A percentile compares a stretch with the other conserved stretches of the same genome.
phyloP scores from a whole-genome alignment of 2,797 vertebrate species.

The Catharus ustulatus region DNA sequence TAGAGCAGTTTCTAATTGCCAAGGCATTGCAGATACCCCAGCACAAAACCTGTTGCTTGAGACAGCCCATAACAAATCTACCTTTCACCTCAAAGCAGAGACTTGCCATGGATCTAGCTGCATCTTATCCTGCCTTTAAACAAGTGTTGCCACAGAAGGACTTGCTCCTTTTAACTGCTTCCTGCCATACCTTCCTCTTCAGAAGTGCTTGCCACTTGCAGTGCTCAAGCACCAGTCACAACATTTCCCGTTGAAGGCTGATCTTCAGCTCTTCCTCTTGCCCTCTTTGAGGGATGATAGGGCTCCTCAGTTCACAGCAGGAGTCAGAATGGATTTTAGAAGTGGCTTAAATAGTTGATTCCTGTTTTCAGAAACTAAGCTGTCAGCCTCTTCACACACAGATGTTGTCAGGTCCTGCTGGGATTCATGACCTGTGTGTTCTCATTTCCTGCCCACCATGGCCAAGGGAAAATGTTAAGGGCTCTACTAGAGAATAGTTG shows the following conservation, averaged over 20 bases:
- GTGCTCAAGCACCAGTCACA: not conserved
- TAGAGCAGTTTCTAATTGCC: not conserved
- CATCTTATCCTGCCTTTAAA: not conserved
- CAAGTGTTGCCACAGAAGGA: not conserved
- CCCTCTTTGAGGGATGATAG: not conserved
- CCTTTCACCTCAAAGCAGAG: not conserved
- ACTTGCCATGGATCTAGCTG: not conserved
- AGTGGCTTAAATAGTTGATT: not conserved
- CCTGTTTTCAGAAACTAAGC: not conserved
- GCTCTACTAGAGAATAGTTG: not conserved
- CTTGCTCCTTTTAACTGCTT: not conserved
- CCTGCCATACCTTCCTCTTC: not conserved
- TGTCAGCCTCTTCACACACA: not conserved
- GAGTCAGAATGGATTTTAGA: not conserved
- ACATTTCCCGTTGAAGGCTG: not conserved
- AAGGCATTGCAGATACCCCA: not conserved
- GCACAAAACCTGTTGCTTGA: accelerated
- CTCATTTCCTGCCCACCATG: not conserved
- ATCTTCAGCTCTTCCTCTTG: not conserved
- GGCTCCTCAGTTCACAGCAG: not conserved
- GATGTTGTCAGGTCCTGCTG: not conserved
- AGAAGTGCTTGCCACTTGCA: not conserved
- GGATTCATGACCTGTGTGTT: not conserved
- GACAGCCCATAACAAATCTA: not conserved
- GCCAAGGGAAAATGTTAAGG: not conserved